These are phyloP conservation scores for Rhagoletis pomonella DNA, from an alignment of 1,140 invertebrate genomes.

Conservation along the genomic window DNA sequence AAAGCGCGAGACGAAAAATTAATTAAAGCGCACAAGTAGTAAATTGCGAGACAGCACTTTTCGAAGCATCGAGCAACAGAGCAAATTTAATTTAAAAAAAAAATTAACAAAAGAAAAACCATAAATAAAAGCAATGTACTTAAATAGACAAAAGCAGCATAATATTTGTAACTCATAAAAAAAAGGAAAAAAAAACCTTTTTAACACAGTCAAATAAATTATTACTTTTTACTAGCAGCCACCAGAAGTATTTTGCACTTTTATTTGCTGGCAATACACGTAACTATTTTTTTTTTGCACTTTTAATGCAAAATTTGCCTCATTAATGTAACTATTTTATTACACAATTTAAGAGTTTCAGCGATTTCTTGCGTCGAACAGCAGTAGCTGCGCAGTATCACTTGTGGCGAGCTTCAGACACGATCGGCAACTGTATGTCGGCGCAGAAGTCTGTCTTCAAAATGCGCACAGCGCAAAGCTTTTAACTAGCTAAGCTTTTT, in stretches of 20 bases:
- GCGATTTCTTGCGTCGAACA: background rate
- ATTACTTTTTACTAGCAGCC: background rate
- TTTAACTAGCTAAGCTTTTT: background rate
- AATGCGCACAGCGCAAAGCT: too few species aligned
- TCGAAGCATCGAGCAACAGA: background rate
- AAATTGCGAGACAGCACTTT: background rate
- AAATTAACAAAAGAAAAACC: background rate
- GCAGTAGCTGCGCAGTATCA: background rate
- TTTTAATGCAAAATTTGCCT: background rate
- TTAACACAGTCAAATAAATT: background rate
- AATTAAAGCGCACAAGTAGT: constrained; percentile 22
- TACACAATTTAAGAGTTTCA: background rate
- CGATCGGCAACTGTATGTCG: constrained; percentile 57
- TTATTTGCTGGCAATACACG: background rate
- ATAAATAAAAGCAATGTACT: too few species aligned
- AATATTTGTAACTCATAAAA: background rate
- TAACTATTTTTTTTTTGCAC: background rate
- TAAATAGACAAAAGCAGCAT: background rate
- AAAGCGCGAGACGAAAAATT: background rate
- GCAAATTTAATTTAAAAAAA: background rate
- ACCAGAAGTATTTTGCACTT: background rate
- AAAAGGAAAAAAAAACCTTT: background rate
- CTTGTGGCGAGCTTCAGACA: constrained; percentile 28
- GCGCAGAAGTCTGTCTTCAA: background rate
- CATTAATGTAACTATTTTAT: background rate